phyloP scores from a whole-genome alignment of 2,797 vertebrate species.

The Potorous gilbertii region DNA sequence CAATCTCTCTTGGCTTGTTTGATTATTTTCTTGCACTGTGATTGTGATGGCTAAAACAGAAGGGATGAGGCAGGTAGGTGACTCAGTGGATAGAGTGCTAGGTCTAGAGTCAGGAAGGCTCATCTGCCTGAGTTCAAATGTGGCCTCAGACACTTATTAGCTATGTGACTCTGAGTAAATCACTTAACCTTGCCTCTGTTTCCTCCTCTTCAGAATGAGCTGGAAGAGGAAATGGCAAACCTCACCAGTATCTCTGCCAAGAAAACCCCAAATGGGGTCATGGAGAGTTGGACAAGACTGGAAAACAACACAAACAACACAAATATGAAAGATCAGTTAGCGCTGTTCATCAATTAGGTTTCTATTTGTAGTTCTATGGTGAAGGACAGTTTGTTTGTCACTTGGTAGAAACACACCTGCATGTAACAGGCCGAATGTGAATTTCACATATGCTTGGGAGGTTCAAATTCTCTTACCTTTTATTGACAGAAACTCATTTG shows the following conservation, averaged over 20 bases:
- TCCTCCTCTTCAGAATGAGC: not conserved
- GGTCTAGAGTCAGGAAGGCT: not conserved
- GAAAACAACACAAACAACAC: not conserved
- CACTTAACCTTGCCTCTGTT: not conserved
- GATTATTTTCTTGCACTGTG: slow-evolving; percentile 46
- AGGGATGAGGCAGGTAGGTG: not conserved
- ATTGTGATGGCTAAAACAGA: slow-evolving; percentile 8
- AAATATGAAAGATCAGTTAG: not conserved
- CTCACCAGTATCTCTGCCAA: not conserved
- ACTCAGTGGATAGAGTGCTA: not conserved
- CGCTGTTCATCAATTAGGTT: not conserved
- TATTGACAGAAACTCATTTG: slow-evolving; percentile 56
- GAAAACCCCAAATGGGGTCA: not conserved
- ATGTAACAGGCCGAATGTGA: not conserved
- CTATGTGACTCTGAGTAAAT: not conserved
- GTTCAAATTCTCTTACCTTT: slow-evolving; percentile 42
- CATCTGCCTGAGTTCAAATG: not conserved
- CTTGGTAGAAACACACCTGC: not conserved
- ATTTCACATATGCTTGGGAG: slow-evolving; percentile 44
- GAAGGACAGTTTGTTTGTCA: slow-evolving; percentile 38
- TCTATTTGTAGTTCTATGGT: slow-evolving; percentile 43
- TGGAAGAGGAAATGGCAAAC: not conserved
- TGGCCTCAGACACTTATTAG: not conserved
- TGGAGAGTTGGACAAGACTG: not conserved
- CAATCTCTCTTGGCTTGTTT: not conserved